phyloP scores from a whole-genome alignment of 2,888 invertebrate genomes.

The Tricholauxania praeusta region DNA sequence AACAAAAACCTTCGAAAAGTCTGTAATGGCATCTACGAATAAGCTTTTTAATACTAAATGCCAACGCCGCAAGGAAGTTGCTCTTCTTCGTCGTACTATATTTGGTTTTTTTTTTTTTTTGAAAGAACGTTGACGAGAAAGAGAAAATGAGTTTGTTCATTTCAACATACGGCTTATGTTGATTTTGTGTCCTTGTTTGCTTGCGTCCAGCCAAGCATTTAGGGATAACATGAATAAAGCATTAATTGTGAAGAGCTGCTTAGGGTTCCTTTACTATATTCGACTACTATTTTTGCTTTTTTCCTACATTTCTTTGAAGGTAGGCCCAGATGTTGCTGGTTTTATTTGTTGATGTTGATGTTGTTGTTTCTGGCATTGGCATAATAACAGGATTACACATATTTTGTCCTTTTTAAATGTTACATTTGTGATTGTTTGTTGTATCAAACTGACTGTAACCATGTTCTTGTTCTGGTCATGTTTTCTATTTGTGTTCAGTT shows the following conservation, averaged over 20 bases:
- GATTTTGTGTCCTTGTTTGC: conserved; percentile 49
- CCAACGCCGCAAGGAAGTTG: too few species aligned
- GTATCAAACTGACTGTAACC: not conserved
- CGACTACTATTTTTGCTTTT: not conserved
- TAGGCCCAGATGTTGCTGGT: conserved; percentile 45
- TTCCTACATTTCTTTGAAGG: too few species aligned
- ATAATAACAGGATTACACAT: conserved; percentile 63
- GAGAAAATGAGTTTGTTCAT: not conserved
- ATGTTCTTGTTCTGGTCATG: too few species aligned
- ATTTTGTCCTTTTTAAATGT: conserved; percentile 57
- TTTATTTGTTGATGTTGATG: conserved; percentile 54
- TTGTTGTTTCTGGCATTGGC: conserved; percentile 43
- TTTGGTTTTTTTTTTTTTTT: not conserved
- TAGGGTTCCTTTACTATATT: not conserved
- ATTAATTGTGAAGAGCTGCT: conserved; percentile 53
- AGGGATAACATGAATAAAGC: conserved; percentile 47
- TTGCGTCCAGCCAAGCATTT: conserved; percentile 61
- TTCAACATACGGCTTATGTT: conserved; percentile 10
- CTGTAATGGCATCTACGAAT: too few species aligned
- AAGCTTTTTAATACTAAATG: too few species aligned
- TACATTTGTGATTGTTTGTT: not conserved
- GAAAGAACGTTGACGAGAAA: not conserved
- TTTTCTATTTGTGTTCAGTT: too few species aligned
- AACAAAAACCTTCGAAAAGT: too few species aligned
- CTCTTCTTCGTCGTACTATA: not conserved